Evolutionary conservation across 2,888 invertebrate species (phyloP).

Genomic region (Drosophila meridionalis): DNA sequence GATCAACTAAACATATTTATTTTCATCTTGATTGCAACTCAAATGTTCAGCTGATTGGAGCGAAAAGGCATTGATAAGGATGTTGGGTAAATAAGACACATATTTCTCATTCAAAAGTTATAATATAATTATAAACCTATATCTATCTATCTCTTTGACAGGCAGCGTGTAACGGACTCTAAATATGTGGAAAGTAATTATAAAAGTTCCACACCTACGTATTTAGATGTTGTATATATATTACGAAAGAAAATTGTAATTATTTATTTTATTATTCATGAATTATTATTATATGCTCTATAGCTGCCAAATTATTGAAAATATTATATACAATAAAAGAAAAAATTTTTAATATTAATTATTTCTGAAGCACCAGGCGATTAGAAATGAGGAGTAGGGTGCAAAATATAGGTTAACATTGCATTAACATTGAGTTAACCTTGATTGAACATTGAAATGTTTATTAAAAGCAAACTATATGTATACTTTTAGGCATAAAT

Average conservation of each 20-base stretch:
- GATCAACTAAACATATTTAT: constrained; percentile 1
- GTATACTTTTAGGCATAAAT: background rate
- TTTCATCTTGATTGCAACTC: background rate
- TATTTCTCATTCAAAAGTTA: background rate
- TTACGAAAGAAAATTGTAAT: too few relatives aligned
- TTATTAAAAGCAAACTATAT: background rate
- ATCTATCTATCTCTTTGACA: background rate
- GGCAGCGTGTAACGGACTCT: background rate
- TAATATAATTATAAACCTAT: background rate
- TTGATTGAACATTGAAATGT: background rate
- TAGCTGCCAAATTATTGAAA: background rate
- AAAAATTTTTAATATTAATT: background rate
- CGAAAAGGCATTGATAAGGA: background rate
- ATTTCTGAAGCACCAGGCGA: background rate
- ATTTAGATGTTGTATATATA: too few relatives aligned
- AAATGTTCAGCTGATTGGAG: background rate
- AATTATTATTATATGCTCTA: too few relatives aligned
- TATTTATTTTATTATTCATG: too few relatives aligned
- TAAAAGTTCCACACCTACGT: background rate
- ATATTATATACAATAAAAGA: background rate
- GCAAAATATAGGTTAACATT: background rate
- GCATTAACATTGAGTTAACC: background rate
- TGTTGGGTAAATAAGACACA: too few relatives aligned
- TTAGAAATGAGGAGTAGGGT: background rate
- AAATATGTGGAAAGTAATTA: background rate